Conservation (phyloP, 2,888 invertebrate genomes). For the Ennomos erosarius region DNA sequence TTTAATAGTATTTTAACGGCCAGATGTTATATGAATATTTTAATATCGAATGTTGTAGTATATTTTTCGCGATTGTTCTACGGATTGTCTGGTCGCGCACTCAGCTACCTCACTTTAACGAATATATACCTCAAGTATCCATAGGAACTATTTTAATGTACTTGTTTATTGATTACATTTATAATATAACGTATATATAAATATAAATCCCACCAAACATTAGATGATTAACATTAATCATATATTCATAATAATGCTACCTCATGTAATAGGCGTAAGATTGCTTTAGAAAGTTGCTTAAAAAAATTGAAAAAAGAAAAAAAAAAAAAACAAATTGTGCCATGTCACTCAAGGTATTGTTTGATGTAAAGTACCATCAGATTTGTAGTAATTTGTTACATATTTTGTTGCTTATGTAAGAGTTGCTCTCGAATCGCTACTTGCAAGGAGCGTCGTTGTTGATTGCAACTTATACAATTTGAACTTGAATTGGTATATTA, state of each 20-base stretch:
- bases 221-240: constrained; percentile 71
- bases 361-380: not conserved
- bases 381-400: constrained; percentile 8
- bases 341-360: constrained; percentile 37
- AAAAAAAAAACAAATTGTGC: constrained; percentile 42
- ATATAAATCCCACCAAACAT: constrained; percentile 78
- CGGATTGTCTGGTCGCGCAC: constrained; percentile 25
- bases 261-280: constrained; percentile 63
- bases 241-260: constrained; percentile 79
- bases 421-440: constrained; percentile 4
- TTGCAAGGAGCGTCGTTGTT: not conserved
- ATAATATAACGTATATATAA: constrained; percentile 37
- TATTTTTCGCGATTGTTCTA: constrained; percentile 27
- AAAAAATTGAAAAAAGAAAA: constrained; percentile 35
- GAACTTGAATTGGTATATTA: too few relatives aligned
- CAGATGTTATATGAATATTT: constrained; percentile 32
- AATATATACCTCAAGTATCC: constrained; percentile 80
- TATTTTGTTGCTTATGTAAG: not conserved
- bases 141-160: constrained; percentile 71
- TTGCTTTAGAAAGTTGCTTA: constrained; percentile 53
- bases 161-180: constrained; percentile 68
- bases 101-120: constrained; percentile 75
- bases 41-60: constrained; percentile 31
- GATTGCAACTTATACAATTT: not conserved
- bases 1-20: constrained; percentile 50